Percentiles rank a stretch among this genome's conserved stretches.
These are phyloP conservation scores for Drosophila pseudotalamancana DNA, from an alignment of 2,888 invertebrate species.

Conservation along the genomic window DNA sequence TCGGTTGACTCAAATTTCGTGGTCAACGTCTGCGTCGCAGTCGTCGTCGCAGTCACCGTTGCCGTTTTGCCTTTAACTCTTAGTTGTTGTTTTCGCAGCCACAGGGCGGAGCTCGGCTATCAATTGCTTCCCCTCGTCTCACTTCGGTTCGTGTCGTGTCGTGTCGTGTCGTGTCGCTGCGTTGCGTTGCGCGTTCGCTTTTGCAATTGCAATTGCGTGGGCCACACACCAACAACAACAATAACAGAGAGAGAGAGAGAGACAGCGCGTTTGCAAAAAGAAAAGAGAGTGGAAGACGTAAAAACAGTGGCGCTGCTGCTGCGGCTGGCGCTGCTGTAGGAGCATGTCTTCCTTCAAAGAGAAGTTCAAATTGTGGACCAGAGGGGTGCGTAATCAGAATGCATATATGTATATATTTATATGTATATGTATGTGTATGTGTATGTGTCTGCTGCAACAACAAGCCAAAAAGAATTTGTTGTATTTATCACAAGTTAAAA, in stretches of 20 bases:
- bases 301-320: conserved; percentile 52
- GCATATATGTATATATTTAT: conserved; percentile 1
- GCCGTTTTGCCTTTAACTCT: conserved; percentile 24
- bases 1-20: conserved; percentile 62
- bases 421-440: conserved; percentile 5
- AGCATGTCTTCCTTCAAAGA: conserved; percentile 84
- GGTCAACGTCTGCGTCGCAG: conserved; percentile 46
- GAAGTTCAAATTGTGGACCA: conserved; percentile 83
- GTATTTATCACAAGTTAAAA: conserved; percentile 77
- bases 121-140: conserved; percentile 33
- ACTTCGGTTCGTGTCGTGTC: conserved; percentile 26
- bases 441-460: conserved; percentile 15
- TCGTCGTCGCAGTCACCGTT: conserved; percentile 6
- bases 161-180: conserved; percentile 24
- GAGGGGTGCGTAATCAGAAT: conserved; percentile 81
- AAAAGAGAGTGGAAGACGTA: conserved; percentile 9
- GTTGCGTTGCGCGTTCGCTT: conserved; percentile 19
- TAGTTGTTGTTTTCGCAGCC: conserved; percentile 29
- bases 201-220: conserved; percentile 45
- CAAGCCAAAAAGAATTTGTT: conserved; percentile 29
- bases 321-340: conserved; percentile 28
- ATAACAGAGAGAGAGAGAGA: conserved; percentile 7
- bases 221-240: conserved; percentile 17
- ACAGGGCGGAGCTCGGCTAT: conserved; percentile 51
- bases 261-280: background rate